phyloP scores from a whole-genome alignment of 2,797 vertebrate species.

The Menidia menidia region DNA sequence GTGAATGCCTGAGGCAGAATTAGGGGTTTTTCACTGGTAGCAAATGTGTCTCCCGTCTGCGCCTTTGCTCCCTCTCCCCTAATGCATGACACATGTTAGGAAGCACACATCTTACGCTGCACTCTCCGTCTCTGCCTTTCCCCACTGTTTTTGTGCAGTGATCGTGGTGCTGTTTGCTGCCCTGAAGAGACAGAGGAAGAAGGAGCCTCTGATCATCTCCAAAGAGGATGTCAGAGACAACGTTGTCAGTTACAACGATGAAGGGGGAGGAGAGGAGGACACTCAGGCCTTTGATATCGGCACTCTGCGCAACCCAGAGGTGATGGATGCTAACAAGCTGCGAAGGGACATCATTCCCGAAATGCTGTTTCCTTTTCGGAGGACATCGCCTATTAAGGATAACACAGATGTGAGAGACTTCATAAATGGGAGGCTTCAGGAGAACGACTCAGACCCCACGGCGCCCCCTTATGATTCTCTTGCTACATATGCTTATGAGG shows the following conservation, averaged over 20 bases:
- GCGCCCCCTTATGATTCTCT: slow-evolving; percentile 97
- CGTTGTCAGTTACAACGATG: slow-evolving; percentile 98
- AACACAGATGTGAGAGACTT: slow-evolving; percentile 96
- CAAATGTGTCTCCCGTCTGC: slow-evolving; percentile 72
- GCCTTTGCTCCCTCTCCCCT: slow-evolving; percentile 66
- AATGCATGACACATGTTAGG: slow-evolving; percentile 78
- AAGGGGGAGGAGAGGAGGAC: slow-evolving; percentile 98
- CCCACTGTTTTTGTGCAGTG: slow-evolving; percentile 81
- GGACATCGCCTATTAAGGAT: slow-evolving; percentile 92
- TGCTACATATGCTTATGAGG: slow-evolving; percentile 98
- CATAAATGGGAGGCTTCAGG: slow-evolving; percentile 93
- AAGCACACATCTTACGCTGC: slow-evolving; percentile 68
- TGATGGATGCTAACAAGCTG: slow-evolving; percentile 93
- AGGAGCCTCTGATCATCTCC: slow-evolving; percentile 98
- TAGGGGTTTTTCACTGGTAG: slow-evolving; percentile 78
- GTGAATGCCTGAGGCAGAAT: slow-evolving; percentile 73
- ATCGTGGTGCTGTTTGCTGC: slow-evolving; percentile 98
- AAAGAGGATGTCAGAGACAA: slow-evolving; percentile 99
- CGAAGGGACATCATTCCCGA: slow-evolving; percentile 96
- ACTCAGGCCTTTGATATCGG: slow-evolving; percentile 99
- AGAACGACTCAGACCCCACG: slow-evolving; percentile 93
- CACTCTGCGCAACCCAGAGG: slow-evolving; percentile 94
- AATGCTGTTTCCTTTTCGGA: slow-evolving; percentile 90
- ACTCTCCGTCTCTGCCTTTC: slow-evolving; percentile 49
- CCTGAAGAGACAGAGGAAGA: slow-evolving; percentile 94